Evolutionary conservation across 2,797 vertebrate species (phyloP).

Genomic region (Novumbra hubbsi): DNA sequence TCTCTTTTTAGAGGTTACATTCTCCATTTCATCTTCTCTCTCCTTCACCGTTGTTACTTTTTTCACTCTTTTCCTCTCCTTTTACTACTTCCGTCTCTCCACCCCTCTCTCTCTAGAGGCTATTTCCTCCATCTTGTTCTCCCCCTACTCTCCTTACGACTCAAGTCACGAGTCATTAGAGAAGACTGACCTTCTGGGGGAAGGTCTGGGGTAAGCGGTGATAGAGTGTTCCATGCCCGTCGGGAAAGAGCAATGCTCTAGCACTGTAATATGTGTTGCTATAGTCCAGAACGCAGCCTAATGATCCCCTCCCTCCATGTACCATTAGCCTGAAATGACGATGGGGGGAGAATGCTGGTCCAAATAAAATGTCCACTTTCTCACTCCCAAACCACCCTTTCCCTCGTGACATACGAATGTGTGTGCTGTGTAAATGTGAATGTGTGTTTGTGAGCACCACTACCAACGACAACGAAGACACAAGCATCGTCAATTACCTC

Average conservation of each 20-base stretch:
- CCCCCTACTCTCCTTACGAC: conserved; percentile 64
- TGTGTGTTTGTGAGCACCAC: not conserved
- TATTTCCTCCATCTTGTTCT: conserved; percentile 48
- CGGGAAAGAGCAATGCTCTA: conserved; percentile 61
- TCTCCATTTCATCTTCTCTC: not conserved
- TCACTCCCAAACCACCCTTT: conserved; percentile 20
- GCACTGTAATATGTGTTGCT: conserved; percentile 70
- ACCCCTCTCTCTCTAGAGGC: conserved; percentile 36
- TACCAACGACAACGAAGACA: not conserved
- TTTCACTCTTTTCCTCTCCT: conserved; percentile 49
- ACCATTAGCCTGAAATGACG: conserved; percentile 66
- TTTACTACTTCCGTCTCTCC: conserved; percentile 18
- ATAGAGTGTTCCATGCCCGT: conserved; percentile 68
- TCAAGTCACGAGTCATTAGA: conserved; percentile 76
- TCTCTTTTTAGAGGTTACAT: not conserved
- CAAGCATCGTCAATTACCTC: not conserved
- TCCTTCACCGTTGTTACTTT: not conserved
- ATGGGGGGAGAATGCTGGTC: conserved; percentile 42
- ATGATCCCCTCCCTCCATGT: conserved; percentile 35
- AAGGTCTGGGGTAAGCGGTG: conserved; percentile 74
- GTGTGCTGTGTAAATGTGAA: conserved; percentile 50
- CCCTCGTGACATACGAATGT: conserved; percentile 31
- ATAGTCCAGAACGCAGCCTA: conserved; percentile 36
- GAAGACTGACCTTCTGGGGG: conserved; percentile 75
- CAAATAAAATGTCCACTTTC: not conserved